Conservation (phyloP, 2,888 invertebrate genomes). For the Drosophila prostipennis region DNA sequence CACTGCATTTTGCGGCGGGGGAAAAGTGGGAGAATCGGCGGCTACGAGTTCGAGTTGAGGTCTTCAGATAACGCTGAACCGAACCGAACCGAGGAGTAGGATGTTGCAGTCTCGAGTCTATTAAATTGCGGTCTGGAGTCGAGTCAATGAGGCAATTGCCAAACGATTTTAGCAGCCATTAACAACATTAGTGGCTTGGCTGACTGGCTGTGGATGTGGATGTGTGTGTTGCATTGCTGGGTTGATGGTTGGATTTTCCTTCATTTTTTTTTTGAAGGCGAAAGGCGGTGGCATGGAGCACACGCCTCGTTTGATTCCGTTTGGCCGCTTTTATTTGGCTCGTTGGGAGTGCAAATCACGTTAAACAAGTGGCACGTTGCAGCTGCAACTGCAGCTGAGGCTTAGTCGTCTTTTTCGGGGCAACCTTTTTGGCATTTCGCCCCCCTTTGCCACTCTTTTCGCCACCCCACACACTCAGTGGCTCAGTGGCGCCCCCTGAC, state of each 20-base stretch:
- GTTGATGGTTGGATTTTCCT: not conserved
- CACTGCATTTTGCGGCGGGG: not conserved
- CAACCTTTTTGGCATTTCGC: not conserved
- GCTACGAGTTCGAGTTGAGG: not conserved
- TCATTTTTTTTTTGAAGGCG: not conserved
- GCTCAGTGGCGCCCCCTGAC: slow-evolving; percentile 20
- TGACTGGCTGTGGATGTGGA: slow-evolving; percentile 11
- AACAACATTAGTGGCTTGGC: slow-evolving; percentile 67
- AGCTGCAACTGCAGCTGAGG: slow-evolving; percentile 25
- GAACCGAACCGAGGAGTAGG: slow-evolving; percentile 6
- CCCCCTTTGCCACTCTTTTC: not conserved
- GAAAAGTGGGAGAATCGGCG: not conserved
- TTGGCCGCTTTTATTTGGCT: slow-evolving; percentile 57
- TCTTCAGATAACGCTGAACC: slow-evolving; percentile 19
- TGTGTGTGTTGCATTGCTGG: not conserved
- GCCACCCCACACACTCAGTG: not conserved
- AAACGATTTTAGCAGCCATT: slow-evolving; percentile 68
- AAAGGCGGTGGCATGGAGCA: slow-evolving; percentile 37
- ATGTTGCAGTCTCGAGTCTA: slow-evolving; percentile 40
- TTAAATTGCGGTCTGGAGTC: slow-evolving; percentile 53
- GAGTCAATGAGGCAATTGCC: slow-evolving; percentile 72
- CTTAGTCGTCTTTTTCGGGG: slow-evolving; percentile 16
- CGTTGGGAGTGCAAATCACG: slow-evolving; percentile 66
- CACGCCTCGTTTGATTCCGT: slow-evolving; percentile 46
- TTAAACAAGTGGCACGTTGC: slow-evolving; percentile 61